phyloP scores from a whole-genome alignment of 1,140 invertebrate species.

The Rhyzopertha dominica region DNA sequence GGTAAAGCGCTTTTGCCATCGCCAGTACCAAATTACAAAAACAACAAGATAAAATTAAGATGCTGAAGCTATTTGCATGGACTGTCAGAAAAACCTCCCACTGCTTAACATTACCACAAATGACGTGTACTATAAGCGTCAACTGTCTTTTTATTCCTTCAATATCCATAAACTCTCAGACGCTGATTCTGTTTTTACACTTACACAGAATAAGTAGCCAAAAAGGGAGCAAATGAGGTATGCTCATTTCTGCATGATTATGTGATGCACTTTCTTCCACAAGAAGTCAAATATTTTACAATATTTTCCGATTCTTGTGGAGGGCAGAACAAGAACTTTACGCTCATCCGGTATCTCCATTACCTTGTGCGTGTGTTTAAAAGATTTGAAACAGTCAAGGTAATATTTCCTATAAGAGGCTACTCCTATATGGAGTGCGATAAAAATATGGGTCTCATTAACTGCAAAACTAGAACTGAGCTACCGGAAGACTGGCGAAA shows the following conservation, averaged over 20 bases:
- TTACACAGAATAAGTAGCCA: background rate
- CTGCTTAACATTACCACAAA: slow-evolving; percentile 26
- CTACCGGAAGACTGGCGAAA: slow-evolving; percentile 2
- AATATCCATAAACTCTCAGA: slow-evolving; percentile 27
- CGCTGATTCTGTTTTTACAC: background rate
- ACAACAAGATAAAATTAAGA: slow-evolving; percentile 6
- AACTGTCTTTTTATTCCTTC: slow-evolving; percentile 24
- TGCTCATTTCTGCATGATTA: no score
- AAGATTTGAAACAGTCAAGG: no score
- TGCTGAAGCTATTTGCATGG: slow-evolving; percentile 24
- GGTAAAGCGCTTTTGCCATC: no score
- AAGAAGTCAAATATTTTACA: no score
- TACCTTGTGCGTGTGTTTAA: no score
- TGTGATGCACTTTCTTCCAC: no score
- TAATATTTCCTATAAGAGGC: no score
- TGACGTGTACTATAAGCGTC: slow-evolving; percentile 31
- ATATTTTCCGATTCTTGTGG: no score
- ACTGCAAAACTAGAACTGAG: background rate
- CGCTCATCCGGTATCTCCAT: no score
- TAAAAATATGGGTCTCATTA: slow-evolving; percentile 7
- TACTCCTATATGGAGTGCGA: slow-evolving; percentile 2
- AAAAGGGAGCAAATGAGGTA: slow-evolving; percentile 5
- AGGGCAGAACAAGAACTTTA: no score
- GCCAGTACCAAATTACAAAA: no score
- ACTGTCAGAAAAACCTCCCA: slow-evolving; percentile 26